phyloP scores from a whole-genome alignment of 2,888 invertebrate genomes.

The Rotaria sp. region DNA sequence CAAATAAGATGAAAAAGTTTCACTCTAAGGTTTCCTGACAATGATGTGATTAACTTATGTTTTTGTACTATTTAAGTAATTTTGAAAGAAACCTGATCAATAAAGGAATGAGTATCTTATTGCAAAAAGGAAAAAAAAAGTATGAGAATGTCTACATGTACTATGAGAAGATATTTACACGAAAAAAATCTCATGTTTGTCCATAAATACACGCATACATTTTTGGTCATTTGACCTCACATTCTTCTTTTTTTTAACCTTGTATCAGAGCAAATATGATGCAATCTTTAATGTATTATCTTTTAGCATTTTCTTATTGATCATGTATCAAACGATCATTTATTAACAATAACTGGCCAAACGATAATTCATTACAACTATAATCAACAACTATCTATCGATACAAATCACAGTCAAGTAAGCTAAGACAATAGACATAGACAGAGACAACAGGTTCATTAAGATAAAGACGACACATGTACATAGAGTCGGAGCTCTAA shows the following conservation, averaged over 20 bases:
- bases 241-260: not conserved
- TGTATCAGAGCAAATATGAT: not conserved
- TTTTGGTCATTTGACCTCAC: slow-evolving; percentile 14
- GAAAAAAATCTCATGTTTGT: not conserved
- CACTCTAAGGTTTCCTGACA: slow-evolving; percentile 12
- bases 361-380: slow-evolving; percentile 9
- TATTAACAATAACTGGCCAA: not conserved
- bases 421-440: slow-evolving; percentile 21
- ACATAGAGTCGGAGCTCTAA: slow-evolving; percentile 25
- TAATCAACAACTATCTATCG: slow-evolving; percentile 7
- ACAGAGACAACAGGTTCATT: slow-evolving; percentile 21
- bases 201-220: slow-evolving; percentile 3
- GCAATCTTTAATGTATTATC: not conserved
- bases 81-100: not conserved
- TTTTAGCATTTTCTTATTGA: slow-evolving; percentile 9
- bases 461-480: slow-evolving; percentile 4
- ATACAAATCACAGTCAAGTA: slow-evolving; percentile 6
- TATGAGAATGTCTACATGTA: slow-evolving; percentile 14
- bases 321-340: not conserved
- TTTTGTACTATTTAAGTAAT: not conserved
- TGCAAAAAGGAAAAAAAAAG: not conserved
- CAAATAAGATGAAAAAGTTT: not conserved
- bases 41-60: not conserved
- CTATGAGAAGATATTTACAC: not conserved
- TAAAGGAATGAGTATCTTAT: not conserved